These are phyloP conservation scores for Helicoverpa zea DNA, from an alignment of 1,140 invertebrate genomes.

Conservation along the genomic window DNA sequence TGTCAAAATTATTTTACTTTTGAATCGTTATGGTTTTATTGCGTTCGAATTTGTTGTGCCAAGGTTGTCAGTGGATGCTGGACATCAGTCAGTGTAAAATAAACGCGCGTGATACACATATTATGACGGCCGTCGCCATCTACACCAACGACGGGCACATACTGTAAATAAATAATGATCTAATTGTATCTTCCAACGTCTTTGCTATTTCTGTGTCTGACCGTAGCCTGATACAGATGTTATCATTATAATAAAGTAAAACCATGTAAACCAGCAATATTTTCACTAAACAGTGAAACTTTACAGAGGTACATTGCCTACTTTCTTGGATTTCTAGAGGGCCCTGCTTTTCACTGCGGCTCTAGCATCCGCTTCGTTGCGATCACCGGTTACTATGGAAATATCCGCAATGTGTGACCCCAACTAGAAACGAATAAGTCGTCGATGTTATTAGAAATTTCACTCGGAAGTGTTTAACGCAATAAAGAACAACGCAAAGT, in stretches of 20 bases:
- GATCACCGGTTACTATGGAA: slow-evolving; percentile 58
- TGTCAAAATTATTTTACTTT: slow-evolving; percentile 21
- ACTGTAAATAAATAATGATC: slow-evolving; percentile 86
- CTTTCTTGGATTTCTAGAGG: slow-evolving; percentile 81
- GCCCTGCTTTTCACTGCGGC: slow-evolving; percentile 71
- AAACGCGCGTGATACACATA: slow-evolving; percentile 67
- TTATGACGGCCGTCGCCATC: slow-evolving; percentile 64
- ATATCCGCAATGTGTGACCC: slow-evolving; percentile 54
- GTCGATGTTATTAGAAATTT: slow-evolving; percentile 28
- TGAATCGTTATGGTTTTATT: slow-evolving; percentile 50
- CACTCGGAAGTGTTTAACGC: background rate
- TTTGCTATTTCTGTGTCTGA: slow-evolving; percentile 80
- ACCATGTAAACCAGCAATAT: background rate
- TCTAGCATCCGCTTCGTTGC: slow-evolving; percentile 53
- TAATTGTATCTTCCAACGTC: slow-evolving; percentile 80
- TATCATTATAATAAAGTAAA: slow-evolving; percentile 10
- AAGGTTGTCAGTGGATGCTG: slow-evolving; percentile 67
- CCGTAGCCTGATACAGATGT: slow-evolving; percentile 37
- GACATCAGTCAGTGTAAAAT: slow-evolving; percentile 61
- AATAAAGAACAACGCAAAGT: background rate
- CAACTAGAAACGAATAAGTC: slow-evolving; percentile 44
- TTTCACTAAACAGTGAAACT: slow-evolving; percentile 59
- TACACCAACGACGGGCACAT: slow-evolving; percentile 57
- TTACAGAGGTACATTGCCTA: slow-evolving; percentile 63
- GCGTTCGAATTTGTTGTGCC: slow-evolving; percentile 65